Evolutionary conservation across 2,888 invertebrate species (phyloP).

Genomic region (Epinotia demarniana): DNA sequence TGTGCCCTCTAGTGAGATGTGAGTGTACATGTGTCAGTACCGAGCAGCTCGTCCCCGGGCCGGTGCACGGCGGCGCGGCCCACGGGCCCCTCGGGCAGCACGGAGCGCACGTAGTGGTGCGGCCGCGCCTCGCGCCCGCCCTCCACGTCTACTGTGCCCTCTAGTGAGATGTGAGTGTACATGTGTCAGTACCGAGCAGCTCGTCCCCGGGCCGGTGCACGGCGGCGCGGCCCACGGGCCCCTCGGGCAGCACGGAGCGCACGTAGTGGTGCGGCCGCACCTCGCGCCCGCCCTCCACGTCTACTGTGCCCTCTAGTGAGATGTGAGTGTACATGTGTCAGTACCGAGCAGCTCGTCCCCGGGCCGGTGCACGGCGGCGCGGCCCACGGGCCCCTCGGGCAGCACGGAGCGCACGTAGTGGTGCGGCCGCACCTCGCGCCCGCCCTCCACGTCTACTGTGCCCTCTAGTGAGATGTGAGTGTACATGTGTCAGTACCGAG

Average conservation of each 20-base stretch:
- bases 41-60: conserved; percentile 97
- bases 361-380: conserved; percentile 93
- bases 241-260: conserved; percentile 97
- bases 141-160: conserved; percentile 98
- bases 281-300: conserved; percentile 98
- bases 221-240: conserved; percentile 97
- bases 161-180: conserved; percentile 77
- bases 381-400: conserved; percentile 98
- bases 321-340: conserved; percentile 90
- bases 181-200: conserved; percentile 84
- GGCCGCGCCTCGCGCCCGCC: conserved; percentile 98
- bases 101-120: conserved; percentile 99
- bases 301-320: conserved; percentile 98
- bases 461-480: conserved; percentile 99
- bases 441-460: conserved; percentile 99
- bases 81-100: conserved; percentile 98
- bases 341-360: conserved; percentile 96
- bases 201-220: conserved; percentile 97
- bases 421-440: conserved; percentile 98
- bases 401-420: conserved; percentile 99
- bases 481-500: conserved; percentile 84
- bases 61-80: conserved; percentile 94
- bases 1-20: conserved; percentile 90
- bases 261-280: conserved; percentile 99
- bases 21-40: conserved; percentile 51